Evolutionary conservation across 2,888 invertebrate genomes (phyloP).

Genomic region (Bibio marci): DNA sequence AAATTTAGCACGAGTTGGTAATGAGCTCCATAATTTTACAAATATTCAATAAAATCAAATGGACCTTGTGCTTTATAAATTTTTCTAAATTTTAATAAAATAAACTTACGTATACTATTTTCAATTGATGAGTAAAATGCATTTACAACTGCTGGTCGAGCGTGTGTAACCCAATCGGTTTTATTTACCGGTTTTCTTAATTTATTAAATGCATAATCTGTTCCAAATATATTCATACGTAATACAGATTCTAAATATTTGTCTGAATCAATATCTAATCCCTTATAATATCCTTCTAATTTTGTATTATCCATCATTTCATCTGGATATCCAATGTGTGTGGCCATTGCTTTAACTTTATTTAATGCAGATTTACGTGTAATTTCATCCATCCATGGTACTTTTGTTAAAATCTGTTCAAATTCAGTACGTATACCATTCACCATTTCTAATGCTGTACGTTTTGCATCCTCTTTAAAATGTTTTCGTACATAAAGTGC

Average conservation of each 20-base stretch:
- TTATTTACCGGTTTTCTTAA: slow-evolving; percentile 65
- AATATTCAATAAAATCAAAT: too few relatives aligned
- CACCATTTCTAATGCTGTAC: slow-evolving; percentile 76
- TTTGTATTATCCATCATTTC: slow-evolving; percentile 70
- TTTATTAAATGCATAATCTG: slow-evolving; percentile 59
- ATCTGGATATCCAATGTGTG: slow-evolving; percentile 85
- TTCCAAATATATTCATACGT: slow-evolving; percentile 62
- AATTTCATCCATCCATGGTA: slow-evolving; percentile 85
- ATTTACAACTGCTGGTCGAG: slow-evolving; percentile 69
- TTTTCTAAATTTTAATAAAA: too few relatives aligned
- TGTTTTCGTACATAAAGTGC: slow-evolving; percentile 75
- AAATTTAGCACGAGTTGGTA: too few relatives aligned
- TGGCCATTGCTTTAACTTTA: slow-evolving; percentile 67
- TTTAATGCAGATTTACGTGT: slow-evolving; percentile 61
- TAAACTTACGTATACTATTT: slow-evolving; percentile 68
- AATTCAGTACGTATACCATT: slow-evolving; percentile 68
- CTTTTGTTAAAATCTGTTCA: slow-evolving; percentile 54
- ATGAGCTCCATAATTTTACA: too few relatives aligned
- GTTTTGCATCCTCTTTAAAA: slow-evolving; percentile 71
- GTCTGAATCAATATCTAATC: slow-evolving; percentile 52
- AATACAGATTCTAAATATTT: slow-evolving; percentile 60
- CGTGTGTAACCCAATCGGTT: slow-evolving; percentile 72
- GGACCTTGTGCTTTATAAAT: too few relatives aligned
- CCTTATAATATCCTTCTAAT: slow-evolving; percentile 59
- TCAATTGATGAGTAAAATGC: slow-evolving; percentile 74